phyloP scores from a whole-genome alignment of 2,888 invertebrate species.

The Drosophila atripex region DNA sequence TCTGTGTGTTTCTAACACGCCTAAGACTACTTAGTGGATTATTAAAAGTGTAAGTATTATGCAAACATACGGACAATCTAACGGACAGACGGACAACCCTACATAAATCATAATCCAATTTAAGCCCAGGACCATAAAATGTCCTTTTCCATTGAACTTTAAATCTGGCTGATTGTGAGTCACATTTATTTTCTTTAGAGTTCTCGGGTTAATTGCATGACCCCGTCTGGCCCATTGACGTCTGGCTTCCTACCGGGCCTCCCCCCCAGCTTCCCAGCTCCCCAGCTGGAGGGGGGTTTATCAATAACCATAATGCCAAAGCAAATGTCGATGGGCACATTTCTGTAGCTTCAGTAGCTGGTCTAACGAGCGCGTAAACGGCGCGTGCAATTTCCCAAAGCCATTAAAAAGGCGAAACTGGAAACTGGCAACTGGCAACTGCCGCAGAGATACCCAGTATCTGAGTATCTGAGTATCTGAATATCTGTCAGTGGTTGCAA shows the following conservation, averaged over 20 bases:
- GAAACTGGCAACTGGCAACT: slow-evolving; percentile 29
- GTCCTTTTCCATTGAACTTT: background rate
- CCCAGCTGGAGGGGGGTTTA: no score
- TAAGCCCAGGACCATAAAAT: no score
- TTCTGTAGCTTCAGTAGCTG: slow-evolving; percentile 54
- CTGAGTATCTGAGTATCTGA: background rate
- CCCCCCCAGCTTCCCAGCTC: background rate
- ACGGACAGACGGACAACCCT: background rate
- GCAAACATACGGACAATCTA: background rate
- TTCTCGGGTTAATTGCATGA: slow-evolving; percentile 32
- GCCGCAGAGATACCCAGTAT: background rate
- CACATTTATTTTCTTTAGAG: background rate
- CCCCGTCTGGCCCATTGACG: slow-evolving; percentile 25
- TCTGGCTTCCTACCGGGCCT: slow-evolving; percentile 20
- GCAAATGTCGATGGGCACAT: slow-evolving; percentile 39
- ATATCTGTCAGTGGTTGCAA: background rate
- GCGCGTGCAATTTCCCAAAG: slow-evolving; percentile 76
- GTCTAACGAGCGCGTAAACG: slow-evolving; percentile 77
- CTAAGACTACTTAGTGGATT: no score
- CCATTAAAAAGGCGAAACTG: slow-evolving; percentile 68
- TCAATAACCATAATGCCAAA: slow-evolving; percentile 72
- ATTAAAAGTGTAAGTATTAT: no score
- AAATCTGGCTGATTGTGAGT: background rate
- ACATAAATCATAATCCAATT: background rate
- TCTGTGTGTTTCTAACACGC: no score